Conservation (phyloP, 2,888 invertebrate species). For the Pandemis cinnamomeana region DNA sequence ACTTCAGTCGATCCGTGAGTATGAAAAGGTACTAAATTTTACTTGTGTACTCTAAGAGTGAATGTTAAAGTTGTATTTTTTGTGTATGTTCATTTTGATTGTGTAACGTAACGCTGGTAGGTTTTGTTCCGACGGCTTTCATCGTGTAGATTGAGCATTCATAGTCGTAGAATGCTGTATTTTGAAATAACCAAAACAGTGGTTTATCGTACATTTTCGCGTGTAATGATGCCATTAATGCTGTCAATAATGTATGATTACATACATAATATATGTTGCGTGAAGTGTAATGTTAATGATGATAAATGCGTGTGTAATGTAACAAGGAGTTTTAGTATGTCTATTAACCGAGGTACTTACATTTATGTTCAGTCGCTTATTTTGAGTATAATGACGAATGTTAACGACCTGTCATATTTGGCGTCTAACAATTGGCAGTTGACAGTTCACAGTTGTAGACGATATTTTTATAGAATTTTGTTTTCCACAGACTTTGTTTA, state of each 20-base stretch:
- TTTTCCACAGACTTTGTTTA: no score
- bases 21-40: slow-evolving; percentile 7
- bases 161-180: slow-evolving; percentile 42
- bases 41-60: not conserved
- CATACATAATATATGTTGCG: slow-evolving; percentile 10
- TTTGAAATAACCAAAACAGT: slow-evolving; percentile 57
- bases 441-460: no score
- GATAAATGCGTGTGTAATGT: slow-evolving; percentile 14
- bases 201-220: slow-evolving; percentile 59
- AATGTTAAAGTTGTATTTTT: not conserved
- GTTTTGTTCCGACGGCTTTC: slow-evolving; percentile 35
- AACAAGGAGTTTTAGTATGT: not conserved
- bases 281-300: slow-evolving; percentile 25
- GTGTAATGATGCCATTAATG: slow-evolving; percentile 56
- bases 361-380: not conserved
- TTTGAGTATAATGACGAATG: not conserved
- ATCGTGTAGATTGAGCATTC: slow-evolving; percentile 73
- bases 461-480: no score
- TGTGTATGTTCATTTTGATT: slow-evolving; percentile 7
- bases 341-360: not conserved
- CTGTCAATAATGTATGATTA: slow-evolving; percentile 14
- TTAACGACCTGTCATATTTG: not conserved
- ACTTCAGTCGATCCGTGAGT: not conserved
- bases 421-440: no score
- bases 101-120: slow-evolving; percentile 10